Base-by-base conservation (phyloP, 2,797 vertebrate species). In the Fringilla coelebs region DNA sequence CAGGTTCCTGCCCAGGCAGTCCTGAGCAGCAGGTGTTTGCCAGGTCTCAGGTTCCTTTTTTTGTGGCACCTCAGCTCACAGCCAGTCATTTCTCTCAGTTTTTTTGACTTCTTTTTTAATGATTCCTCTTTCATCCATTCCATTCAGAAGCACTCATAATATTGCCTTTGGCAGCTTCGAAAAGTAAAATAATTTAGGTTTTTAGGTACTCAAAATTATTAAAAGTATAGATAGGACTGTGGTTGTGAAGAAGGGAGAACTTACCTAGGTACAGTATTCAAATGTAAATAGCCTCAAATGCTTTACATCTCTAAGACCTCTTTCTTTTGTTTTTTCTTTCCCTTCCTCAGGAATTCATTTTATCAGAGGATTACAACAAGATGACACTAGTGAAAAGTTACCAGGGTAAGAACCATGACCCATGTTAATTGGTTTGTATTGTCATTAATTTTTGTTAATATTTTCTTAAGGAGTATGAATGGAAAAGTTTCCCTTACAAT, bases 331-430 rank as follows among this genome's bases (percentile, higher is more conserved):
- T 90, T 58, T 96, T 96, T 60, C 41, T 94, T 97, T 77, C 54
- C 45, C 8, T 96, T 74, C 84, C 94, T 31, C 87, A 99, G 99
- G 99, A 99, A 96, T 99, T 99, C 97, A 97, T 99, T 97, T 98
- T 99, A 94, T 98, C 99, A 4, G 99, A 99, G 96, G 99, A 99
- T 97, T 99, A 99, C 97, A 99, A 99, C 96, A 99, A 99, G 98
- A 99, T 99, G 98, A 99, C 98, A 66, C 98, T 98, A 80, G 98
- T 98, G 88, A 98, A 98, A 95, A 99, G 97, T 66, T 99, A 99
- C 96, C 98, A 98, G 96, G 99, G 99, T 99, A 98, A 98, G 98
- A 97, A 62, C 51, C 29, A 14, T 10, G 26, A 71, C 86, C n/a
- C 0, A 0, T 77, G 17, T 73, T 76, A 86, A 66, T 57, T 82